Evolutionary conservation across 2,113 vertebrate genomes (phyloP), one percentile per base, ranked within the genome.

Genomic region (Sinocyclocheilus grahami): DNA sequence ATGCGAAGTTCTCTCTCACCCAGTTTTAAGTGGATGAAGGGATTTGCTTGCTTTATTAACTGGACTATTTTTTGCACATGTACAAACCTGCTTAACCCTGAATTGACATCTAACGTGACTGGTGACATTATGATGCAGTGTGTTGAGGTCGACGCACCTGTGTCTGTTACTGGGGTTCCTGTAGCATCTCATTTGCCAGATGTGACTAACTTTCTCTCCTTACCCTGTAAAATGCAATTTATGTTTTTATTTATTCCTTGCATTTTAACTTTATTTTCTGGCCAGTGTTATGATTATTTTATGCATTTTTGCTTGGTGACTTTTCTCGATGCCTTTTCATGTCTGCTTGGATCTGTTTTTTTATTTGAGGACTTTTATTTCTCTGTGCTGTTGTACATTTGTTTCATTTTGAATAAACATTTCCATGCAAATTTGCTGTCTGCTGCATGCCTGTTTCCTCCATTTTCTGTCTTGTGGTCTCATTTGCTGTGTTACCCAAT

Each of bases 381-480:
- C 18, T 88, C 83, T 88, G 58, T 89, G 62, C 83, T 82, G 85
- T 88, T 91, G 80, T 82, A 76, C 76, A 88, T 89, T 90, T 91
- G 89, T 92, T 94, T 93, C 89, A 88, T n/a, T 62, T 63, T 92
- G 78, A 95, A 95, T 95, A 95, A 91, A 95, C 93, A 87, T 62
- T 89, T 93, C 85, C 81, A 85, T 85, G 72, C 82, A 86, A 91
- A 86, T 77, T 27, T 60, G 51, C 75, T 85, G 85, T 86, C 82
- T 89, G 86, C 24, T 53, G 67, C 84, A 78, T 92, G 93, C 92
- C 92, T 93, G 92, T 90, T 84, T 93, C 85, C 10, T 92, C 86
- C 91, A 81, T 89, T 77, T 91, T 76, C 24, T 8, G 39, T 65
- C 69, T 78, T 1, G 84, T 81, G 60, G 53, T 65, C 33, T 65